Base-by-base conservation (phyloP, 2,888 invertebrate species). In the Mesorhabditis spiculigera region DNA sequence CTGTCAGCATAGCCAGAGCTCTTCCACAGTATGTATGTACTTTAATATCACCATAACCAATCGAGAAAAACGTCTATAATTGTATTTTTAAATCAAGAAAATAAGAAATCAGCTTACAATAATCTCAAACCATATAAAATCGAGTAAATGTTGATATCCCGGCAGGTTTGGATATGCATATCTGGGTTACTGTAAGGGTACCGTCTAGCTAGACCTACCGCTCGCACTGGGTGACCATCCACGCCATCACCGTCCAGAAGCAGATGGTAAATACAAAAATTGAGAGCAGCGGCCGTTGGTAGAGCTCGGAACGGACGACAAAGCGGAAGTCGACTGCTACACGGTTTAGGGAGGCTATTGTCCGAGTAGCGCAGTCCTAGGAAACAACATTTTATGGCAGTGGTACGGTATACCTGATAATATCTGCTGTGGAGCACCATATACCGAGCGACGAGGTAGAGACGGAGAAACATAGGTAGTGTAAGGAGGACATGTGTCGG, bases 11-110 rank as follows among this genome's bases (percentile, higher is more conserved):
- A 87, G 97, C 95, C 87, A 99, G 94, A 87, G 94, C 95, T 89
- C 98, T 91, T 87, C 98, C 98, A 90, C 97, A 98, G 90, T 96
- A 97, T 82, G 98, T 98, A 90, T 97, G 96, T 88, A 97, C 97
- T 88, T 97, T 96, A 88, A 85, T 74, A 90, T 96, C 98, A 87
- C 98, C 98, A 90, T 98, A 99, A 88, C 98, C 98, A 87, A 99
- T 96, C 90, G 97, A 96, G 89, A 97, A 96, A 89, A 98, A 92
- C 94, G 98, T 98, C 82, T 82, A 70, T 28, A 28, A 28, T 28
- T 28, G 28, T 28, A 28, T 28, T 28, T 28, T 28, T 10, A 76
- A 73, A 28, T n/a, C 5, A 65, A n/a, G 10, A 66, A 10, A 43
- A 16, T 45, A 43, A 5, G 16, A 42, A 64, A 41, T 4, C 13